These are phyloP conservation scores for Neodontobutis hainanensis DNA, from an alignment of 2,113 vertebrate species.

Conservation along the genomic window DNA sequence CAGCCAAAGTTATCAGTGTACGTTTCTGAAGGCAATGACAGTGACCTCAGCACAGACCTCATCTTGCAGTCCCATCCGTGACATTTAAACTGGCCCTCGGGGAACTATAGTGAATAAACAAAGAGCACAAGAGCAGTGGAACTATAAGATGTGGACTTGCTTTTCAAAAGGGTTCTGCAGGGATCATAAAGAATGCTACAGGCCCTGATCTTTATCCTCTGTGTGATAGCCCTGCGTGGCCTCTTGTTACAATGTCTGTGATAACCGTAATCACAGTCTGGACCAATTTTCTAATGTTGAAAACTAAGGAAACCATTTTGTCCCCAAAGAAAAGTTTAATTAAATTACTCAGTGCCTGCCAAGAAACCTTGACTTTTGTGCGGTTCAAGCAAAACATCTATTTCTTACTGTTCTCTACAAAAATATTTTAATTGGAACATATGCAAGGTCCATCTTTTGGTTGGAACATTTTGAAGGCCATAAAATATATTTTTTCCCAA, in stretches of 20 bases:
- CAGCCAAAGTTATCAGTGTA: conserved; percentile 25
- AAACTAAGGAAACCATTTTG: conserved; percentile 9
- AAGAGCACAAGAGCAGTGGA: conserved; percentile 28
- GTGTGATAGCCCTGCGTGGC: not conserved
- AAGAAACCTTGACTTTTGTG: not conserved
- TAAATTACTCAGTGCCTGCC: conserved; percentile 2
- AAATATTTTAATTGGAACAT: too few species aligned
- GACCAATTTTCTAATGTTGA: conserved; percentile 9
- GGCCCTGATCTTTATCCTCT: conserved; percentile 9
- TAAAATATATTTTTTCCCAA: not conserved
- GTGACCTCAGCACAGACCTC: conserved; percentile 65
- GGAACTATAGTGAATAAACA: conserved; percentile 31
- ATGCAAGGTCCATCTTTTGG: too few species aligned
- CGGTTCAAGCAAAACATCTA: not conserved
- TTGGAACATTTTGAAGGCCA: not conserved
- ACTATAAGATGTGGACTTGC: conserved; percentile 33
- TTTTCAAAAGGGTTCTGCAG: conserved; percentile 37
- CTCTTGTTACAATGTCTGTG: not conserved
- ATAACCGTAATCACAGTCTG: not conserved
- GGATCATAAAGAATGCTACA: conserved; percentile 17
- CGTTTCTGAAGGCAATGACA: conserved; percentile 41
- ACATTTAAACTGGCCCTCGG: conserved; percentile 65
- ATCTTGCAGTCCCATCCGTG: conserved; percentile 58
- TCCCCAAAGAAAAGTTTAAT: conserved; percentile 7
- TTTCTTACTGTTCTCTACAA: too few species aligned